Conservation (phyloP, 1,140 invertebrate genomes). For the Frieseomelitta varia region DNA sequence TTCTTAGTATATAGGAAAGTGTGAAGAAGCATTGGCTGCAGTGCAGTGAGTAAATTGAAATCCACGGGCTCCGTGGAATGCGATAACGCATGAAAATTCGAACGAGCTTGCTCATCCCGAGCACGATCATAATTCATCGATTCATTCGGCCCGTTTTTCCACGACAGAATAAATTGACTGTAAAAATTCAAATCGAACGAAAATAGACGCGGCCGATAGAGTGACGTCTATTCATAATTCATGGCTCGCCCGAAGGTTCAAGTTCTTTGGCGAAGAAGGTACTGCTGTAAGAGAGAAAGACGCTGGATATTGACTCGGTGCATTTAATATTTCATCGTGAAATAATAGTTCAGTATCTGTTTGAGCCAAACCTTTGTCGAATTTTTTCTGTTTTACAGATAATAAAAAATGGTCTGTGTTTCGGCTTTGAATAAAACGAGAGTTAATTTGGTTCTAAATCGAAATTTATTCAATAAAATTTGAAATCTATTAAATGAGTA, state of each 20-base stretch:
- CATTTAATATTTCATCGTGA: background rate
- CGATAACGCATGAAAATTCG: constrained; percentile 29
- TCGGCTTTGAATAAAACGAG: too few species aligned
- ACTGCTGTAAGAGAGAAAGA: background rate
- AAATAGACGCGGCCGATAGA: constrained; percentile 36
- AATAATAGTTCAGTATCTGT: background rate
- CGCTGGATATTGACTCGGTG: background rate
- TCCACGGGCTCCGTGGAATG: background rate
- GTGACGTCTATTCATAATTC: constrained; percentile 41
- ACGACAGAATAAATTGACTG: constrained; percentile 42
- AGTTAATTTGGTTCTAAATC: too few species aligned
- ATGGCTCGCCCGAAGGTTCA: constrained; percentile 23
- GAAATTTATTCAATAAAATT: too few species aligned
- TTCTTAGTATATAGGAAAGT: background rate
- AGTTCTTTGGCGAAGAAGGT: constrained; percentile 22
- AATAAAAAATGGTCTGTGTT: too few species aligned
- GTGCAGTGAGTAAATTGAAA: background rate
- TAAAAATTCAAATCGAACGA: constrained; percentile 53
- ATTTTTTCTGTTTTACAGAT: too few species aligned
- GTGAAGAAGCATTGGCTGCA: background rate
- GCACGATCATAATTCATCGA: constrained; percentile 42
- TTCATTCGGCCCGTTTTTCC: constrained; percentile 14
- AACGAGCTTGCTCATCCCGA: constrained; percentile 16
- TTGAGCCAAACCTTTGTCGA: too few species aligned
- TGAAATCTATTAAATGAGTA: too few species aligned